Evolutionary conservation across 2,797 vertebrate genomes (phyloP).

Genomic region (Cheirogaleus major): DNA sequence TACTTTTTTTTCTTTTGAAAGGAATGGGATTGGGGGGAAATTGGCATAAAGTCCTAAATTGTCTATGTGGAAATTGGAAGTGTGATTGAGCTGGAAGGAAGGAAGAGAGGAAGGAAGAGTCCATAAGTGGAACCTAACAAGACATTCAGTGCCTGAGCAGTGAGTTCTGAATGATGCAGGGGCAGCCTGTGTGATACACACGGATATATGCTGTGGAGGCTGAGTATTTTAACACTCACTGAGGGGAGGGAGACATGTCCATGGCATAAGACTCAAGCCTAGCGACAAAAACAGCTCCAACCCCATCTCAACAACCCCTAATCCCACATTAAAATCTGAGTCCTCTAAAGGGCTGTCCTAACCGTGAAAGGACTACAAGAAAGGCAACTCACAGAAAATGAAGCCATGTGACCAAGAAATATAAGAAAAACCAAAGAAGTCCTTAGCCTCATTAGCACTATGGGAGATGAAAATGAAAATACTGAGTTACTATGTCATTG

Average conservation of each 20-base stretch:
- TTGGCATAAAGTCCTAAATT: neutral
- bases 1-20: neutral
- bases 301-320: too few species aligned
- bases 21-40: fast-evolving
- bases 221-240: neutral
- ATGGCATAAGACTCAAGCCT: neutral
- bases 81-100: neutral
- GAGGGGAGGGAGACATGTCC: neutral
- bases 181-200: neutral
- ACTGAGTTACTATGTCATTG: neutral
- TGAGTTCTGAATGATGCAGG: neutral
- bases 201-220: neutral
- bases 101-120: too few species aligned
- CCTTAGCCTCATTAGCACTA: neutral
- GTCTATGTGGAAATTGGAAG: neutral
- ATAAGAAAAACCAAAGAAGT: neutral
- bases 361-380: neutral
- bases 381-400: neutral
- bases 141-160: neutral
- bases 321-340: neutral
- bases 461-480: neutral
- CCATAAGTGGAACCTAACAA: neutral
- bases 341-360: neutral
- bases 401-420: neutral
- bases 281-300: neutral